Percentiles rank a stretch among this genome's conserved stretches.
Conservation (phyloP, 2,113 vertebrate species). For the Sakesphorus luctuosus region DNA sequence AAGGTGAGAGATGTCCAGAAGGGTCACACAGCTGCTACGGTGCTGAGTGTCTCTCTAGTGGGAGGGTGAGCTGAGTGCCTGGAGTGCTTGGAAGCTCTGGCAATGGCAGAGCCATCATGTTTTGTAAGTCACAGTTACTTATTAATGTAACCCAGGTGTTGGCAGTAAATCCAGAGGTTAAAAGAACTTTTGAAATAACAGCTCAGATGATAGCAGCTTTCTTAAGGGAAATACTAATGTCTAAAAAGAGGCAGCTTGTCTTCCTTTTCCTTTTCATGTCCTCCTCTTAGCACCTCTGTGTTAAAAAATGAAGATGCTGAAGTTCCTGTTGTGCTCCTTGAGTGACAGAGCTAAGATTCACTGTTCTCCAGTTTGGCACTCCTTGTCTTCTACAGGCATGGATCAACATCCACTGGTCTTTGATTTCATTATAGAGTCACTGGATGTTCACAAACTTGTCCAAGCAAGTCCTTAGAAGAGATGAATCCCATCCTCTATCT, state of each 20-base stretch:
- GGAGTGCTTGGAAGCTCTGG: not conserved
- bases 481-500: no score
- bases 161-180: not conserved
- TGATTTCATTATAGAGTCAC: not conserved
- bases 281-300: not conserved
- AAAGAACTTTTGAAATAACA: not conserved
- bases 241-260: not conserved
- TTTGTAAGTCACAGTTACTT: not conserved
- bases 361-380: not conserved
- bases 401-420: not conserved
- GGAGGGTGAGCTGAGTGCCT: not conserved
- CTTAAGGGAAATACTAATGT: not conserved
- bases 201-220: not conserved
- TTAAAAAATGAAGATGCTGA: not conserved
- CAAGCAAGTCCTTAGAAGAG: not conserved
- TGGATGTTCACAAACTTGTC: not conserved
- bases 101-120: rapidly evolving
- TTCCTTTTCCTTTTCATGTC: not conserved
- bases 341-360: not conserved
- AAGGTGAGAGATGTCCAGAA: not conserved
- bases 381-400: not conserved
- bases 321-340: not conserved
- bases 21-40: not conserved
- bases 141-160: not conserved
- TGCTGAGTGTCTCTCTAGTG: not conserved